Evolutionary conservation across 2,113 vertebrate genomes (phyloP).

Genomic region (Clarias gariepinus): DNA sequence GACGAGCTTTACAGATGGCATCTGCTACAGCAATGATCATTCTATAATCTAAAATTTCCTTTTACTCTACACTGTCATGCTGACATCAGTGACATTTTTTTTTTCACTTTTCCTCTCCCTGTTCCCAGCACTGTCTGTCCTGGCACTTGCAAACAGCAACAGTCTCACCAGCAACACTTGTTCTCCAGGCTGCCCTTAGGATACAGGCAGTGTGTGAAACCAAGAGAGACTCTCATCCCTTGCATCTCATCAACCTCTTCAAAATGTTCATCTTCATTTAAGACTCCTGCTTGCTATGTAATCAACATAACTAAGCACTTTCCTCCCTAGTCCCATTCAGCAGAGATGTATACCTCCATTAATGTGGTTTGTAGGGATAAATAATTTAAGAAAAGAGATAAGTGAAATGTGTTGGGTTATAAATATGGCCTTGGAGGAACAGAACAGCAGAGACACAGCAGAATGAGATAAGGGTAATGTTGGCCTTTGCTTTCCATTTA

Average conservation of each 20-base stretch:
- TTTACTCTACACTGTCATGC: not conserved
- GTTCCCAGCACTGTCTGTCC: not conserved
- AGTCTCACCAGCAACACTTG: slow-evolving; percentile 8
- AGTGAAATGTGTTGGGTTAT: slow-evolving; percentile 68
- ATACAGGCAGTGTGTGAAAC: slow-evolving; percentile 15
- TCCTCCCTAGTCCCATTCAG: slow-evolving; percentile 54
- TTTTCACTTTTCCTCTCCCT: not conserved
- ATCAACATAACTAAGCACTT: slow-evolving; percentile 67
- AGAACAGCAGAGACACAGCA: slow-evolving; percentile 52
- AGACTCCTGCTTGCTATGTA: slow-evolving; percentile 51
- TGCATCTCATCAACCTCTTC: slow-evolving; percentile 5
- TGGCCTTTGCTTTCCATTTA: slow-evolving; percentile 49
- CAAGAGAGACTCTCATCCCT: slow-evolving; percentile 8
- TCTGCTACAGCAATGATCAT: not conserved
- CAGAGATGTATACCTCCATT: slow-evolving; percentile 63
- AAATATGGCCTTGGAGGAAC: slow-evolving; percentile 57
- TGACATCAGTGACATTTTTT: slow-evolving; percentile 1
- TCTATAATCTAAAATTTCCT: not conserved
- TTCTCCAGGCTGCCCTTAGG: slow-evolving; percentile 19
- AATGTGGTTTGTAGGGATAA: slow-evolving; percentile 68
- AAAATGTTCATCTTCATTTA: slow-evolving; percentile 58
- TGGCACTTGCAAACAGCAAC: slow-evolving; percentile 10
- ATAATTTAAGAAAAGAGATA: slow-evolving; percentile 69
- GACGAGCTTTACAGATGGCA: slow-evolving; percentile 9
- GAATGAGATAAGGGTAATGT: slow-evolving; percentile 53